Evolutionary conservation across 2,797 vertebrate species (phyloP).

Genomic region (Myotis daubentonii): DNA sequence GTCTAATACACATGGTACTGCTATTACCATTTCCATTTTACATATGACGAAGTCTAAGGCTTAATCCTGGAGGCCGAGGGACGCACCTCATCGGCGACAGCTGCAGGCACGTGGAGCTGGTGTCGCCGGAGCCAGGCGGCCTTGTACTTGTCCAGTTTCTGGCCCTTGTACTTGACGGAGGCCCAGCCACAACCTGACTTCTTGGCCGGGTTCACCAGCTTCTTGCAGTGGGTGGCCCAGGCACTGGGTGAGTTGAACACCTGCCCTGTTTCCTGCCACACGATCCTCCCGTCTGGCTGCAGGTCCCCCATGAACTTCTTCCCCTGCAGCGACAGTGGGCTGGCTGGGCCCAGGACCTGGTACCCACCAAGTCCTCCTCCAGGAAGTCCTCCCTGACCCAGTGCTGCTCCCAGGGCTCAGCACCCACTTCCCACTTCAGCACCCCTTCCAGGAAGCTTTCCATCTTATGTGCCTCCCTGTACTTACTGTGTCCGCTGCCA

Average conservation of each 20-base stretch:
- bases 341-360: neutral
- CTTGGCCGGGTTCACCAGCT: conserved; percentile 97
- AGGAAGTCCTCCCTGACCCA: neutral
- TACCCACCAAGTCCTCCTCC: neutral
- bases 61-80: neutral
- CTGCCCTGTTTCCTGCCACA: conserved; percentile 97
- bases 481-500: neutral
- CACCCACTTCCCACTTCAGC: neutral
- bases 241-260: conserved; percentile 97
- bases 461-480: no score
- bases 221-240: conserved; percentile 98
- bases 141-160: conserved; percentile 98
- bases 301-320: conserved; percentile 97
- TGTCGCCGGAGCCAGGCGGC: conserved; percentile 95
- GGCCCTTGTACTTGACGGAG: conserved; percentile 95
- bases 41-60: neutral
- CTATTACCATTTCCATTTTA: neutral
- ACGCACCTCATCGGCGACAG: conserved; percentile 90
- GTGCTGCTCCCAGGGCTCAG: neutral
- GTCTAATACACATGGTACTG: no score
- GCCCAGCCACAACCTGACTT: conserved; percentile 99
- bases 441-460: neutral
- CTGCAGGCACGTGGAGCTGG: conserved; percentile 87
- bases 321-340: conserved; percentile 85
- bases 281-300: conserved; percentile 94